Conservation (phyloP, 2,888 invertebrate species). For the Ommatoiulus sabulosus region DNA sequence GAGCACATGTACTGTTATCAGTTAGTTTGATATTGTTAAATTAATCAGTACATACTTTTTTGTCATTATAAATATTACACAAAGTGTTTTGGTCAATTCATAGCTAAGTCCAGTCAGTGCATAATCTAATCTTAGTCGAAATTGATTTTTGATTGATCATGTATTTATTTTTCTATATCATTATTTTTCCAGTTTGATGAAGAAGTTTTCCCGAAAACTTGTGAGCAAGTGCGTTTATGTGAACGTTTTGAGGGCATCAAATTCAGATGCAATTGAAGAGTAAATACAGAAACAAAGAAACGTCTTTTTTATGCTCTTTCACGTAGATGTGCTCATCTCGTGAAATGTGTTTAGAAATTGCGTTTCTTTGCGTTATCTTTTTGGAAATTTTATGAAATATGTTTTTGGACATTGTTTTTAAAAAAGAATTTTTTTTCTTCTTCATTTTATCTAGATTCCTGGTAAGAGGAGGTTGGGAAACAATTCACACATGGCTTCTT, state of each 20-base stretch:
- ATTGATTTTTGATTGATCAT: neutral
- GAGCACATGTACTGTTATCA: neutral
- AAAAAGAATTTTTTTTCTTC: conserved; percentile 50
- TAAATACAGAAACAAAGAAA: conserved; percentile 68
- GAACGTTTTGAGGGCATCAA: conserved; percentile 89
- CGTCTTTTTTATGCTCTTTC: neutral
- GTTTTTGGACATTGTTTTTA: neutral
- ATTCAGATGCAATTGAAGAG: conserved; percentile 83
- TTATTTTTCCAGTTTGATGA: conserved; percentile 81
- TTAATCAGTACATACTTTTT: no score
- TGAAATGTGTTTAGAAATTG: neutral
- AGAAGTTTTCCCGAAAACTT: conserved; percentile 92
- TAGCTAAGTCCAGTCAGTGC: neutral
- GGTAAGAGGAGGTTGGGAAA: conserved; percentile 91
- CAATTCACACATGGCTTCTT: conserved; percentile 90
- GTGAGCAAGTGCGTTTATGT: conserved; percentile 96
- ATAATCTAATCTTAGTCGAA: neutral
- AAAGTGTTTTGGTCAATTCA: no score
- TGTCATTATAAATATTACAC: no score
- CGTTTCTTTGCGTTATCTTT: neutral
- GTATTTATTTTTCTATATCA: neutral
- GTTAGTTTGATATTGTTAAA: no score
- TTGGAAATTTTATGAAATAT: neutral
- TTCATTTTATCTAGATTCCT: conserved; percentile 75
- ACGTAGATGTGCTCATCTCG: neutral